Conservation (phyloP, 1,140 invertebrate genomes). For the Drosophila bifasciata region DNA sequence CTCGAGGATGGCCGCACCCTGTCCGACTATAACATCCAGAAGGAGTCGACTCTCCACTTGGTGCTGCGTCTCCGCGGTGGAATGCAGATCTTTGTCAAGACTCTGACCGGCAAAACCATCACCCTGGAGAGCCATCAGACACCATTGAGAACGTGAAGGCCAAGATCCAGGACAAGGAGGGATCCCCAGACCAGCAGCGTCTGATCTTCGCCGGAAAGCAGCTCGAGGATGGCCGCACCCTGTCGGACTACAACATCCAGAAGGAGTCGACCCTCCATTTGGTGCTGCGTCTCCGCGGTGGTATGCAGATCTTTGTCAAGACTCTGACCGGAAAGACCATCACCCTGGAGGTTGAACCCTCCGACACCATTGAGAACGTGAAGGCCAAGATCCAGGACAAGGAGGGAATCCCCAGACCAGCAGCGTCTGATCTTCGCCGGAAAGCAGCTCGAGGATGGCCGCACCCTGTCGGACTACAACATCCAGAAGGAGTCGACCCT, state of each 20-base stretch:
- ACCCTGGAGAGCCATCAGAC: conserved; percentile 91
- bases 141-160: conserved; percentile 93
- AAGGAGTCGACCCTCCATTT: conserved; percentile 96
- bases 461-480: conserved; percentile 92
- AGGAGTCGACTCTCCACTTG: conserved; percentile 95
- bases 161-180: conserved; percentile 90
- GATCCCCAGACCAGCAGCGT: conserved; percentile 90
- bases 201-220: conserved; percentile 88
- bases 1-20: conserved; percentile 91
- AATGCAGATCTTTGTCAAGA: conserved; percentile 94
- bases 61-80: conserved; percentile 92
- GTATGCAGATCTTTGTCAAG: conserved; percentile 93
- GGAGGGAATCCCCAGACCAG: conserved; percentile 90
- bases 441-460: conserved; percentile 92
- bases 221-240: conserved; percentile 89
- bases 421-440: conserved; percentile 91
- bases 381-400: conserved; percentile 92
- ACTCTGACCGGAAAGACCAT: conserved; percentile 93
- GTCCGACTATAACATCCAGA: conserved; percentile 93
- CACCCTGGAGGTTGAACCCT: conserved; percentile 91
- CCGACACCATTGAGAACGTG: conserved; percentile 93
- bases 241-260: conserved; percentile 93
- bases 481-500: conserved; percentile 96
- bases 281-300: conserved; percentile 91
- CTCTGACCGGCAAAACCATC: conserved; percentile 92